Evolutionary conservation across 53 echinoderm and acorn worm genomes (phyloP), one percentile per base, ranked within the genome.

Genomic region (Luidia sarsii): DNA sequence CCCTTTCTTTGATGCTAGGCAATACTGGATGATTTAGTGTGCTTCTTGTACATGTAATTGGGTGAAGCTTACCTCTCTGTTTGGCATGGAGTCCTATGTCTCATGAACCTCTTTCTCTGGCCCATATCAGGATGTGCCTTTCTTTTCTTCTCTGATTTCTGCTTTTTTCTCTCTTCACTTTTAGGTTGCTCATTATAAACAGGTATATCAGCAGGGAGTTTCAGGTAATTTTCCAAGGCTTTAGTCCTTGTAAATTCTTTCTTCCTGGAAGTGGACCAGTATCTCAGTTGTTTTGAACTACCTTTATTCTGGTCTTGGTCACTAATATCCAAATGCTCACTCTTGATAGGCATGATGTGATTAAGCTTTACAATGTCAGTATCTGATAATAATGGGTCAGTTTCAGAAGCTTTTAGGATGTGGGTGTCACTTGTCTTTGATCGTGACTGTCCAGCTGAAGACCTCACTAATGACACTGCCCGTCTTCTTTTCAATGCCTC

Each of bases 11-110:
- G n/a, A n/a, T n/a, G n/a, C n/a, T n/a, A n/a, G n/a, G n/a, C n/a
- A n/a, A n/a, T n/a, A n/a, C n/a, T n/a, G n/a, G n/a, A n/a, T n/a
- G n/a, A n/a, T n/a, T n/a, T n/a, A n/a, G n/a, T n/a, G n/a, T n/a
- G n/a, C n/a, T n/a, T n/a, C n/a, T n/a, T n/a, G n/a, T n/a, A n/a
- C n/a, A n/a, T 19, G 11, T 61, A 77, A 59, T 61, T 77, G 48
- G 61, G 45, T 45, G 60, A 59, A n/a, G 61, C 62, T n/a, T 61
- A 48, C n/a, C 29, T 59, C 60, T 77, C 77, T 61, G 61, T 77
- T 23, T 48, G 43, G 30, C 77, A 59, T 14, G 50, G 7, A 15
- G 61, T 29, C 13, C 61, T 77, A 31, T 77, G 60, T 36, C 55
- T 35, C n/a, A 77, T 77, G 45, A 0, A 14, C 51, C 31, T 43